Evolutionary conservation across 1,140 invertebrate genomes (phyloP).

Genomic region (Coptotermes formosanus): DNA sequence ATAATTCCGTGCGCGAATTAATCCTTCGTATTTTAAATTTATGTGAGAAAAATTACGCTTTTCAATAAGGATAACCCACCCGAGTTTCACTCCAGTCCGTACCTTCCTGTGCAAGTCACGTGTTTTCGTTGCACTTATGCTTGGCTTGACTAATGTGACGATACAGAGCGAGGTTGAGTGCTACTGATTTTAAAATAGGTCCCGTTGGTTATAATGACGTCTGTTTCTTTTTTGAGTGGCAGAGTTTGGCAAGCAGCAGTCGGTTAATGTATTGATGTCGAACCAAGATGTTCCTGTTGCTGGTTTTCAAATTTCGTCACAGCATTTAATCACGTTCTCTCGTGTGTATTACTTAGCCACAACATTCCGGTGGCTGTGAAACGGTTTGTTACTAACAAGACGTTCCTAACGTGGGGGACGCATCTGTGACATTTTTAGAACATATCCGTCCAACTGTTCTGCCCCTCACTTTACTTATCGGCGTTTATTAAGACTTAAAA

Average conservation of each 20-base stretch:
- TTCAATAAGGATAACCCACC: not conserved
- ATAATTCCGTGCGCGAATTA: too few species aligned
- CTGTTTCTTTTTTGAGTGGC: constrained; percentile 18
- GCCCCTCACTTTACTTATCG: not conserved
- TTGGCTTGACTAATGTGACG: not conserved
- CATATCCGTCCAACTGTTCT: too few species aligned
- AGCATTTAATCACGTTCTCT: not conserved
- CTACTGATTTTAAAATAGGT: constrained; percentile 13
- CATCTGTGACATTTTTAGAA: too few species aligned
- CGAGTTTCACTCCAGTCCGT: not conserved
- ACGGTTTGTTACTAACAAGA: constrained; percentile 5
- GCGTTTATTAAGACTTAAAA: not conserved
- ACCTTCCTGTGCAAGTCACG: not conserved
- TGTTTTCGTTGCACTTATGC: not conserved
- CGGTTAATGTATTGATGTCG: constrained; percentile 15
- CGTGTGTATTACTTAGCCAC: not conserved
- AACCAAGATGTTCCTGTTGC: not conserved
- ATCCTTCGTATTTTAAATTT: too few species aligned
- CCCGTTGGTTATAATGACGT: not conserved
- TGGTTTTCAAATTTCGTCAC: constrained; percentile 13
- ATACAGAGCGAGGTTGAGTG: not conserved
- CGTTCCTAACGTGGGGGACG: not conserved
- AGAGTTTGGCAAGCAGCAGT: constrained; percentile 4
- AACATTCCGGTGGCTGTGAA: not conserved
- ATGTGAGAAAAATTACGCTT: not conserved